A percentile compares a stretch with the other conserved stretches of the same genome.
Conservation (phyloP, 2,797 vertebrate genomes). For the Gymnodraco acuticeps region DNA sequence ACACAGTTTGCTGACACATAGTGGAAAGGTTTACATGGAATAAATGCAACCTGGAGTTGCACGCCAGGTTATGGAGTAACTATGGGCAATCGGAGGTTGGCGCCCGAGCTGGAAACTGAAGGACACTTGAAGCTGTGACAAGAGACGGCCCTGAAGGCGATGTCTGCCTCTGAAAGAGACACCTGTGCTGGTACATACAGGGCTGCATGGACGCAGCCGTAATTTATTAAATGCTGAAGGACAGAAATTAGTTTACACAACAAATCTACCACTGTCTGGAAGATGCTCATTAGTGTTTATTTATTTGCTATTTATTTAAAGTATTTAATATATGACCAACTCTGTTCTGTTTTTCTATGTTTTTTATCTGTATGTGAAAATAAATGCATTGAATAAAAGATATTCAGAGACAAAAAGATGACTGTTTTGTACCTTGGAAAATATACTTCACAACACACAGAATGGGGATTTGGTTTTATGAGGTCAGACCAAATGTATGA, state of each 20-base stretch:
- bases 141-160: slow-evolving; percentile 21
- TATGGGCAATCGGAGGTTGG: background rate
- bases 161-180: slow-evolving; percentile 13
- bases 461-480: slow-evolving; percentile 9
- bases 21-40: slow-evolving; percentile 16
- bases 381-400: slow-evolving; percentile 54
- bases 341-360: slow-evolving; percentile 34
- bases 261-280: slow-evolving; percentile 38
- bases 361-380: slow-evolving; percentile 55
- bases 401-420: slow-evolving; percentile 20
- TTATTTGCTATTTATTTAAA: slow-evolving; percentile 69
- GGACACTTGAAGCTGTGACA: slow-evolving; percentile 26
- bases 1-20: slow-evolving; percentile 27
- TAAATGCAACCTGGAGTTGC: slow-evolving; percentile 36
- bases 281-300: slow-evolving; percentile 64
- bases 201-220: slow-evolving; percentile 14
- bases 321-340: slow-evolving; percentile 33
- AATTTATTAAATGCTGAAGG: background rate
- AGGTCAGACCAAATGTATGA: slow-evolving; percentile 3
- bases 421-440: slow-evolving; percentile 31
- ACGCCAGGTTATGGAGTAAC: slow-evolving; percentile 10
- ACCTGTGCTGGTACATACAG: slow-evolving; percentile 21
- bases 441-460: background rate
- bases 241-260: slow-evolving; percentile 44
- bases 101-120: slow-evolving; percentile 27